Percentiles rank a stretch among this genome's conserved stretches.
Conservation (phyloP, 2,888 invertebrate genomes). For the Meteorus cinctellus region DNA sequence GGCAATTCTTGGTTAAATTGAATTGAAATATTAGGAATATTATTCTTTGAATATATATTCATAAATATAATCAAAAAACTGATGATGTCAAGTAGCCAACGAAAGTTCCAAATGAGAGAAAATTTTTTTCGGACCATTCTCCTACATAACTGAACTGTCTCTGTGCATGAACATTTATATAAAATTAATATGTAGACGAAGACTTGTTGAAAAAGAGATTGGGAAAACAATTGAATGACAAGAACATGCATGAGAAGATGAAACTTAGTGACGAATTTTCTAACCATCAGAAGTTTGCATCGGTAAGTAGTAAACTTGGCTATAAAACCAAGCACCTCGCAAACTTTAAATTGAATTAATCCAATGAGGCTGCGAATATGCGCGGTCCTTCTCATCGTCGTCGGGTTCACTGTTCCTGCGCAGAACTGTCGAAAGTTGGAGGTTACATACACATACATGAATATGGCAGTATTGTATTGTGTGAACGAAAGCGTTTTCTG, state of each 20-base stretch:
- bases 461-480: not conserved
- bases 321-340: slow-evolving; percentile 38
- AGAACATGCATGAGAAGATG: slow-evolving; percentile 55
- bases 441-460: not conserved
- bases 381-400: not conserved
- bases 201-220: not conserved
- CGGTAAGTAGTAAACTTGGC: slow-evolving; percentile 45
- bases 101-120: no score
- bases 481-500: not conserved
- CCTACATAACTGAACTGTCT: no score
- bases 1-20: no score
- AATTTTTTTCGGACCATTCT: no score
- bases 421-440: not conserved
- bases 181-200: no score
- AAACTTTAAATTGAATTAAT: slow-evolving; percentile 66
- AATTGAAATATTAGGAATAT: no score
- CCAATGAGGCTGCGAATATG: slow-evolving; percentile 53
- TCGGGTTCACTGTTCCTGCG: slow-evolving; percentile 4
- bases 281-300: slow-evolving; percentile 46
- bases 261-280: slow-evolving; percentile 54
- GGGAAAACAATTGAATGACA: slow-evolving; percentile 28
- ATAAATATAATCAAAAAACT: no score
- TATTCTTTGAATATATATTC: no score
- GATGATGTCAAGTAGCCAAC: no score
- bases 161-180: no score